Conservation (phyloP, 2,888 invertebrate species). For the Cheilosia vernalis region DNA sequence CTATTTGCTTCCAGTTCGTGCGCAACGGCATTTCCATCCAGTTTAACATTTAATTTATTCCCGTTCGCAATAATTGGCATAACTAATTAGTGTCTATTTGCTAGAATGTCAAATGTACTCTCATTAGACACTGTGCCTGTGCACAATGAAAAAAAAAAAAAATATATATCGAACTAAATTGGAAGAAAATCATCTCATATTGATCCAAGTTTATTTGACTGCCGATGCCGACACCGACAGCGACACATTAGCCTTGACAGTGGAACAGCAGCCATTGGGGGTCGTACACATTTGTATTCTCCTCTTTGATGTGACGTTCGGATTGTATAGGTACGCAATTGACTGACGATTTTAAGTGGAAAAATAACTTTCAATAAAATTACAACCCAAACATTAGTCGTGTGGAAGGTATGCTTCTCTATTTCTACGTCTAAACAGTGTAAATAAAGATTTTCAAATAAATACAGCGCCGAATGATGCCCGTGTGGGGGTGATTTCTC, state of each 20-base stretch:
- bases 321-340: background rate
- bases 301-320: background rate
- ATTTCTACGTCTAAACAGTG: background rate
- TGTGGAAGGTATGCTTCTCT: background rate
- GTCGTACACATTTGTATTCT: constrained; percentile 9
- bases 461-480: background rate
- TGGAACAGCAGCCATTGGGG: constrained; percentile 3
- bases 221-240: background rate
- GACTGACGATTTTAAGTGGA: background rate
- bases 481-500: background rate
- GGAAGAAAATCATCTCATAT: constrained; percentile 20
- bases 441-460: background rate
- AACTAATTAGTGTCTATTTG: constrained; percentile 61
- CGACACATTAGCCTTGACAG: constrained; percentile 23
- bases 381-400: constrained; percentile 1
- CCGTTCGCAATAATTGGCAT: constrained; percentile 34
- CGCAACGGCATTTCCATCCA: constrained; percentile 3
- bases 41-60: constrained; percentile 26
- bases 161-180: constrained; percentile 35
- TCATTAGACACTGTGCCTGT: constrained; percentile 26
- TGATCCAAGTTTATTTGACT: constrained; percentile 22
- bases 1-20: constrained; percentile 3
- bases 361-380: constrained; percentile 3
- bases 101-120: constrained; percentile 37
- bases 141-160: constrained; percentile 1